These are phyloP conservation scores for Tragulus kanchil DNA, from an alignment of 2,113 vertebrate species.

Conservation along the genomic window DNA sequence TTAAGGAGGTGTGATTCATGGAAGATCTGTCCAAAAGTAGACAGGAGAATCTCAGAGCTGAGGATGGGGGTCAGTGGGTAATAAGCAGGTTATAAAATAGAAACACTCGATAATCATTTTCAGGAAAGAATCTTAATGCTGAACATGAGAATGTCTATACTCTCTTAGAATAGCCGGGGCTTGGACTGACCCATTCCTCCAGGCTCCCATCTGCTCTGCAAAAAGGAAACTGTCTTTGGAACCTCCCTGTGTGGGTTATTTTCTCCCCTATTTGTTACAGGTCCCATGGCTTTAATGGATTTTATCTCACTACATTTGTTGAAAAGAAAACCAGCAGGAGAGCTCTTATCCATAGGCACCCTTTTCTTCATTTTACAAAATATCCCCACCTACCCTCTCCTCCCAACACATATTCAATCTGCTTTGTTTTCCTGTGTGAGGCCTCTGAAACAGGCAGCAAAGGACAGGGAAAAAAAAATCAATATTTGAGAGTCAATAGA, in stretches of 20 bases:
- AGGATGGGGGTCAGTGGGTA: not conserved
- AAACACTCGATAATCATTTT: not conserved
- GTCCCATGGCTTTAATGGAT: constrained; percentile 43
- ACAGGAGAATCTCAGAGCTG: not conserved
- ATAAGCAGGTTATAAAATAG: not conserved
- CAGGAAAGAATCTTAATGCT: not conserved
- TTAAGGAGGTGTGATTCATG: not conserved
- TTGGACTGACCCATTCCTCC: not conserved
- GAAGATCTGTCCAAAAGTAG: not conserved
- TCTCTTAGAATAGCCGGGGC: not conserved
- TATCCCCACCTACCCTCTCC: not conserved
- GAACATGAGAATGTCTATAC: not conserved
- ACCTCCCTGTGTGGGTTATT: not conserved
- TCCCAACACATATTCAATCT: not conserved
- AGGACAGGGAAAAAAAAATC: not conserved
- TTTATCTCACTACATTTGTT: constrained; percentile 46
- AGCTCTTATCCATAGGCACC: not conserved
- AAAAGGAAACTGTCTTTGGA: constrained; percentile 27
- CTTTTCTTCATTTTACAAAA: constrained; percentile 59
- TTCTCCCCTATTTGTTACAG: not conserved
- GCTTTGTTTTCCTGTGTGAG: constrained; percentile 7
- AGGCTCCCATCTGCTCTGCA: not conserved
- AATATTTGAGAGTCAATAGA: not conserved
- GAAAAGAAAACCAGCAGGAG: constrained; percentile 51
- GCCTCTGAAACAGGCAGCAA: constrained; percentile 31